Evolutionary conservation across 2,888 invertebrate genomes (phyloP).

Genomic region (Lucinisca nassula): DNA sequence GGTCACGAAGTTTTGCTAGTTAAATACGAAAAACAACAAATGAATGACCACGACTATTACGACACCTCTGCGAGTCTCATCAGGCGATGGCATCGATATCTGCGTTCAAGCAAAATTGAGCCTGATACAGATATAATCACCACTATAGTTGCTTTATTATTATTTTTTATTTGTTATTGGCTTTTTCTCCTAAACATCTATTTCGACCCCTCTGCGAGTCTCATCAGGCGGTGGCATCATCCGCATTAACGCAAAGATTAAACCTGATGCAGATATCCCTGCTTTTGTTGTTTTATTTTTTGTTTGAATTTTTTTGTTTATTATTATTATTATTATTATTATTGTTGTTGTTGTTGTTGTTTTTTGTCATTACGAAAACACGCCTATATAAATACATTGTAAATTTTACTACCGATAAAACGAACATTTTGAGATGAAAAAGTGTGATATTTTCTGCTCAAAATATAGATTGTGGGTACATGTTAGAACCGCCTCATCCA

Average conservation of each 20-base stretch:
- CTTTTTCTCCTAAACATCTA: neutral
- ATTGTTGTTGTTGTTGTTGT: neutral
- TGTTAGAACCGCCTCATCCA: too few relatives aligned
- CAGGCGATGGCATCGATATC: neutral
- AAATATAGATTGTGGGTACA: too few relatives aligned
- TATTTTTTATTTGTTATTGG: neutral
- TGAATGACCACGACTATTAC: neutral
- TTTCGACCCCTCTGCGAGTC: neutral
- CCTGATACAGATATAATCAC: neutral
- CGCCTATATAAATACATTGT: too few relatives aligned
- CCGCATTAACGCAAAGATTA: neutral
- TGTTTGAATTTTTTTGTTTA: neutral
- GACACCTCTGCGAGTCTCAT: neutral
- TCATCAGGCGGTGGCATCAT: neutral
- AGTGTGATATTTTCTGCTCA: too few relatives aligned
- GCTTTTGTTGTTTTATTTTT: neutral
- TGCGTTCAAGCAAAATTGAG: neutral
- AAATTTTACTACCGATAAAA: too few relatives aligned
- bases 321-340: neutral
- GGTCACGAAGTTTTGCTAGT: neutral
- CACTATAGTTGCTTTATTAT: neutral
- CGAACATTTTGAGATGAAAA: too few relatives aligned
- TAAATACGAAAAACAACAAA: neutral
- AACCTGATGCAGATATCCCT: neutral
- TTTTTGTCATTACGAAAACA: too few relatives aligned